A percentile compares a stretch with the other conserved stretches of the same genome.
These are phyloP conservation scores for Thyatira batis DNA, from an alignment of 2,888 invertebrate species.

Conservation along the genomic window DNA sequence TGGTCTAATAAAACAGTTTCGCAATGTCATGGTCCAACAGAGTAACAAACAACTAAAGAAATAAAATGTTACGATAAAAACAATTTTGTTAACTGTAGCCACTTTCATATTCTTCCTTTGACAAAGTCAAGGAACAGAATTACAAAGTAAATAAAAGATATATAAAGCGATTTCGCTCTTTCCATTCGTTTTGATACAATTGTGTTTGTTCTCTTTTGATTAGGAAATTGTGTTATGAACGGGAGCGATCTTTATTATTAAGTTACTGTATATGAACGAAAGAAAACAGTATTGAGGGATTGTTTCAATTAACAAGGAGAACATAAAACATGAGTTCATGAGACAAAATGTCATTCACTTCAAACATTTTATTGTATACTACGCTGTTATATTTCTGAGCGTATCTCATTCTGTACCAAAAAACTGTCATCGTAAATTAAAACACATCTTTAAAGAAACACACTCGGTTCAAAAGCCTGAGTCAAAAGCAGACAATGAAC, in stretches of 20 bases:
- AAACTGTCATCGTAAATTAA: not conserved
- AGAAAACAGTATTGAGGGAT: conserved; percentile 1
- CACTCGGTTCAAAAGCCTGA: conserved; percentile 16
- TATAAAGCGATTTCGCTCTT: conserved; percentile 29
- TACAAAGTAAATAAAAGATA: conserved; percentile 33
- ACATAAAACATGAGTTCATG: no score
- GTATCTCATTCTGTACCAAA: no score
- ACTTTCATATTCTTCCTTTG: conserved; percentile 37
- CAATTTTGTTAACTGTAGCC: conserved; percentile 52
- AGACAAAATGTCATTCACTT: no score
- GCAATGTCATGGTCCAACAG: conserved; percentile 33
- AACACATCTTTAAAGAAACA: not conserved
- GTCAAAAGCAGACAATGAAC: conserved; percentile 33
- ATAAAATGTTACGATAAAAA: conserved; percentile 47
- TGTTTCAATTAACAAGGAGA: not conserved
- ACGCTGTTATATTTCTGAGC: no score
- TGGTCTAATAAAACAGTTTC: conserved; percentile 43
- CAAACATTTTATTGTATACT: not conserved
- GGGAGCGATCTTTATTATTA: conserved; percentile 10
- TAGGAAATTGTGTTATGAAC: conserved; percentile 37
- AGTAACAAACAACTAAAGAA: conserved; percentile 38
- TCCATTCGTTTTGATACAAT: conserved; percentile 34
- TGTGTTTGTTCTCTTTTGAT: conserved; percentile 31
- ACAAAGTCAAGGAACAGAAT: conserved; percentile 28
- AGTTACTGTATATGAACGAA: conserved; percentile 2